phyloP scores from a whole-genome alignment of 2,797 vertebrate genomes.

The Halcyon chelicuti region DNA sequence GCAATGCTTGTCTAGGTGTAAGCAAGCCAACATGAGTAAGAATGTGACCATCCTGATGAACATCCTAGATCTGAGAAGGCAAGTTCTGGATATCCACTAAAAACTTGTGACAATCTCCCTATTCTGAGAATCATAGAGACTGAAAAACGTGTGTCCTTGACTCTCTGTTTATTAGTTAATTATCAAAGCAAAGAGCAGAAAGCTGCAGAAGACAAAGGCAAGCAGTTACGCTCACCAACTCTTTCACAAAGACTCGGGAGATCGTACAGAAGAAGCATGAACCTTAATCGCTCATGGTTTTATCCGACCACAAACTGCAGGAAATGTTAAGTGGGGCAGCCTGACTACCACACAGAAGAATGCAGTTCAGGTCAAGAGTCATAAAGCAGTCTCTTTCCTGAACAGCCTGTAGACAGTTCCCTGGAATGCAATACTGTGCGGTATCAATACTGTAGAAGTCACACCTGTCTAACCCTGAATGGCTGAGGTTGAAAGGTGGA shows the following conservation, averaged over 20 bases:
- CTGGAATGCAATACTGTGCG: constrained; percentile 1
- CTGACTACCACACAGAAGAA: constrained; percentile 22
- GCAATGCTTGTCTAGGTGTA: not conserved
- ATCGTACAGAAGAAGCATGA: not conserved
- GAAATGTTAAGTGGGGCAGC: not conserved
- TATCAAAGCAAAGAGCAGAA: constrained; percentile 3
- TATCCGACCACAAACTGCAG: not conserved
- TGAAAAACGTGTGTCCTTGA: not conserved
- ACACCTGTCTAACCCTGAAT: not conserved
- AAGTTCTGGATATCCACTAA: not conserved
- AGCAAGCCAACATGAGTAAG: not conserved
- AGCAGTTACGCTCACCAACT: not conserved
- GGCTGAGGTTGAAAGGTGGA: not conserved
- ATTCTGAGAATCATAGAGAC: not conserved
- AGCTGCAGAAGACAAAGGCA: not conserved
- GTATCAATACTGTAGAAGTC: not conserved
- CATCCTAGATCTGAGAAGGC: not conserved
- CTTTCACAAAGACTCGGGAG: not conserved
- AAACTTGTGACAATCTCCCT: not conserved
- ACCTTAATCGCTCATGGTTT: not conserved
- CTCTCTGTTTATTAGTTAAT: not conserved
- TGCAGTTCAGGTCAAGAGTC: not conserved
- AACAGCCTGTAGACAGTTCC: not conserved
- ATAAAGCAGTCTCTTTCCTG: constrained; percentile 1
- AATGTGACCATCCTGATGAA: not conserved